Evolutionary conservation across 1,140 invertebrate genomes (phyloP), one percentile per base, ranked within the genome.

Genomic region (Musca vetustissima): DNA sequence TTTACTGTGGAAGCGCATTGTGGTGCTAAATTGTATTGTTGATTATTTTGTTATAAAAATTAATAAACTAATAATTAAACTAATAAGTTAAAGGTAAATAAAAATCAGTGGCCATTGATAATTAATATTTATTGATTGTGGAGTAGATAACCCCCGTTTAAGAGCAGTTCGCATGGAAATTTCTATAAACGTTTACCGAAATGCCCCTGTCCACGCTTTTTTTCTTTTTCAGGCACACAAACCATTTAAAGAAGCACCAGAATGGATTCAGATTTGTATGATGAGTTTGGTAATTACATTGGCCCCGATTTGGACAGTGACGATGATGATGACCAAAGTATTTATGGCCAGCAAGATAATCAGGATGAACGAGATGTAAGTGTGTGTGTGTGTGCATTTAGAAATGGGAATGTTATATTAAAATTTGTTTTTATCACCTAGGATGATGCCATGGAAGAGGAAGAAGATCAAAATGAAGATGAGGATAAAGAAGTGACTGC

Each of bases 231-330:
- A 43, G 36, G 11, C 36, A 43, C 36, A 43, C n/a, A n/a, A n/a
- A n/a, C n/a, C n/a, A n/a, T n/a, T 43, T 43, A 11, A 43, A 43
- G 36, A 6, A 13, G 13, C 36, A 43, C 36, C 36, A 68, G 66
- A 68, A 96, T 96, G 94, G 94, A 97, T 85, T 90, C 92, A 4
- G 95, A 98, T 87, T 85, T 96, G 17, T 99, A 99, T 85, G 98
- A 99, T 84, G 97, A 99, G 83, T 99, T 99, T 85, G 98, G 98
- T 13, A 99, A 99, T 84, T 99, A 99, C 77, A 94, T 99, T 76
- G 98, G 98, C 0, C 98, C 98, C 0, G 98, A 99, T 75, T 85
- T 99, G 66, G 97, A 98, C 77, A 97, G 96, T 52, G 96, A 98
- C 70, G 95, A 96, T 64, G 95, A 97, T 71, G 94, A 96, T 70